Evolutionary conservation across 1,140 invertebrate species (phyloP), one percentile per base, ranked within the genome.

Genomic region (Choristoneura fumiferana): DNA sequence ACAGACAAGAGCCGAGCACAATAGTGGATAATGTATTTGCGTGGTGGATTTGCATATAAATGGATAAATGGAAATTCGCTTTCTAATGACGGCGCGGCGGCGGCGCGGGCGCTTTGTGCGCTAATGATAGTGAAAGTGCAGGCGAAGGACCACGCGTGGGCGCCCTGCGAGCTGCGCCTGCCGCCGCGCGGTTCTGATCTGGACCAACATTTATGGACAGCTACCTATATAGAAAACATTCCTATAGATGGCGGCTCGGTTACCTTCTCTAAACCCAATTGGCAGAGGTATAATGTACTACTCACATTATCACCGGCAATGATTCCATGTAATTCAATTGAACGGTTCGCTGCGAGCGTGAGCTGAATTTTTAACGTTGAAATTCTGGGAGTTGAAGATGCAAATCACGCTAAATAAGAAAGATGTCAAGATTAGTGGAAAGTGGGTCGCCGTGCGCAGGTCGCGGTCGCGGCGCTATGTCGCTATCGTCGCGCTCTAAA

Each of bases 81-180:
- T 84, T 84, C 81, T 84, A 82, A 78, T 73, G 69, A 56, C 22
- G 22, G n/a, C n/a, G n/a, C n/a, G n/a, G n/a, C n/a, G n/a, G 60
- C 62, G 69, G 49, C 22, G 22, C 22, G 40, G 40, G 54, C 22
- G 59, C 66, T 69, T 68, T 67, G 69, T 67, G 63, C 60, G 62
- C 63, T 76, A 73, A 81, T 75, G 64, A 61, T 13, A 59, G 78
- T 73, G 80, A 83, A 79, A 81, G 80, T 62, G 59, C 73, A 6
- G 2, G 22, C 22, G 2, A 29, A 73, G 10, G 52, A 36, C 29
- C 37, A 18, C 54, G 45, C 37, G 56, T 38, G 70, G 71, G 64
- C 60, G 53, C 58, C 58, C 55, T 36, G 17, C 10, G n/a, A n/a
- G n/a, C n/a, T n/a, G n/a, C n/a, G n/a, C 14, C 6, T 9, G 37